Evolutionary conservation across 2,797 vertebrate genomes (phyloP).

Genomic region (Paramormyrops hopkinsi): DNA sequence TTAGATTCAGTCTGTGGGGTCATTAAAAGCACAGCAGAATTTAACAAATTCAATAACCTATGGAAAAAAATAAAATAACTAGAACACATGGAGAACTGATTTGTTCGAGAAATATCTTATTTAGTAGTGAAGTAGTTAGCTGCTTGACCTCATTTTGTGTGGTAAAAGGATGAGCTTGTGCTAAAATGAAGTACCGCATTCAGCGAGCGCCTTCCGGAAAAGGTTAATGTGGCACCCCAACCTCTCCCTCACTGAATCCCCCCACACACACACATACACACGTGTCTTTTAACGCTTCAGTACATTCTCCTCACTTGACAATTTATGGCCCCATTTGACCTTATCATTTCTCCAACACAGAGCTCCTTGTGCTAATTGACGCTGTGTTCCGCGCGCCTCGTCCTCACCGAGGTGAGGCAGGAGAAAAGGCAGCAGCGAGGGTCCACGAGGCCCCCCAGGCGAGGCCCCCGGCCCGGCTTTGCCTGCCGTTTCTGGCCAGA

Average conservation of each 20-base stretch:
- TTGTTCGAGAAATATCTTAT: not conserved
- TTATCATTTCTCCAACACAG: conserved; percentile 17
- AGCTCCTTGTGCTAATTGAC: conserved; percentile 27
- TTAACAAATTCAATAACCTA: not conserved
- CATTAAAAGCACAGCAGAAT: not conserved
- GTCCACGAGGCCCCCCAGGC: not conserved
- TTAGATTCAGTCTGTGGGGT: not conserved
- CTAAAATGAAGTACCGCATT: conserved; percentile 1
- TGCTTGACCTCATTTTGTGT: not conserved
- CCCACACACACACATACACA: not conserved
- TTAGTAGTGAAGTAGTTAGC: not conserved
- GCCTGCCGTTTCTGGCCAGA: not conserved
- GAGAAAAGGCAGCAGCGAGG: not conserved
- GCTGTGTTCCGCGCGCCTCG: conserved; percentile 9
- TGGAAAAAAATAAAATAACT: not conserved
- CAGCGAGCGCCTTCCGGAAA: not conserved
- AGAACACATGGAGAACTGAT: not conserved
- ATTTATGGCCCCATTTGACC: conserved; percentile 27
- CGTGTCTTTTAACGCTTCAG: conserved; percentile 11
- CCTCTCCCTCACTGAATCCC: not conserved
- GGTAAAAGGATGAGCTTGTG: not conserved
- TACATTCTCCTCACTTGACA: conserved; percentile 7
- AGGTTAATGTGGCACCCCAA: conserved; percentile 21
- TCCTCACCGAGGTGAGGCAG: not conserved
- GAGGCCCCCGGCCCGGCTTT: not conserved